Evolutionary conservation across 2,113 vertebrate species (phyloP), one percentile per base, ranked within the genome.

Genomic region (Procapra przewalskii): DNA sequence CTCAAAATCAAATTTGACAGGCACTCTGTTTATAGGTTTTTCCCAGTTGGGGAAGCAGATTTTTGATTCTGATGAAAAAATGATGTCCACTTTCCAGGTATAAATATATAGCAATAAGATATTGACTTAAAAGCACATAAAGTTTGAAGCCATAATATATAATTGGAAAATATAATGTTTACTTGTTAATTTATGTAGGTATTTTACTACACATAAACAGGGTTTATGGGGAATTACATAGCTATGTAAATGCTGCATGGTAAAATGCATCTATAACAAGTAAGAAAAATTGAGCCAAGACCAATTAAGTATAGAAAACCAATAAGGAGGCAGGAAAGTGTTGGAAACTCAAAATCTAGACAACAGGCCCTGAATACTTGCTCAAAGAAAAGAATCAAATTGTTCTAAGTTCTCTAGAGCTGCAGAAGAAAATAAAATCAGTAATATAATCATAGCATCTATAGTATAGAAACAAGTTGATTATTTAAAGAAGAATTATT

Each of bases 151-250:
- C 7, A 91, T 64, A 95, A 75, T 86, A 62, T 57, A 16, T 81
- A 88, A 90, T 45, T 80, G 40, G 29, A 96, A 91, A 95, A 75
- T 55, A 92, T 84, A 92, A 59, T 40, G 80, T 81, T 93, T 84
- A 50, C 15, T 85, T 75, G 21, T 59, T 89, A 19, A 75, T 81
- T 85, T 91, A 43, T 96, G 27, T 36, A 86, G 54, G n/a, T 10
- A 94, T 92, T 87, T 96, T 92, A 52, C 21, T 52, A 59, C 15
- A 94, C 10, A 40, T 77, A 57, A 64, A 59, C 3, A 80, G 59
- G 1, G 94, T 91, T 94, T 96, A 88, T 71, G 75, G 62, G 90
- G 31, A 60, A 45, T 82, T 71, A 57, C 6, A 52, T 29, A 92
- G 23, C n/a, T 96, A 6, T 31, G 80, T 87, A 94, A 94, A 88